A percentile compares a stretch with the other conserved stretches of the same genome.
phyloP scores from a whole-genome alignment of 1,140 invertebrate species.

The Zophobas morio region DNA sequence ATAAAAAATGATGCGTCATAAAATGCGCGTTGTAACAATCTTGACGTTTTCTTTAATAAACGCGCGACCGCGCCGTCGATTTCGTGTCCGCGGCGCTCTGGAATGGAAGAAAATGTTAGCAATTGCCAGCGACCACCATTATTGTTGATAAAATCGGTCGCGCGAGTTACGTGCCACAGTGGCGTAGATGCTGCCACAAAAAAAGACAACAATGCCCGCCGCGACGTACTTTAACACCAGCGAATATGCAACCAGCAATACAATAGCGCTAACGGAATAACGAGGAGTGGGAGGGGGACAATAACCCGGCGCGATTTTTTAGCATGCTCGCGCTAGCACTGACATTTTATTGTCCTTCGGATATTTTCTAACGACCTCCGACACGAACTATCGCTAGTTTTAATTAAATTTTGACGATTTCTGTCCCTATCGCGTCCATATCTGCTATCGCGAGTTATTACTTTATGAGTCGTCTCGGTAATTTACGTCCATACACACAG shows the following conservation, averaged over 20 bases:
- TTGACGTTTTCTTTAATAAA: slow-evolving; percentile 39
- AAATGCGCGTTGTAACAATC: slow-evolving; percentile 44
- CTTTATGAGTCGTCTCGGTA: slow-evolving; percentile 10
- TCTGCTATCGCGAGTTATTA: slow-evolving; percentile 28
- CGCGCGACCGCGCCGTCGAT: slow-evolving; percentile 9
- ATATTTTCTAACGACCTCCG: background rate
- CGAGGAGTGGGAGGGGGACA: too few species aligned
- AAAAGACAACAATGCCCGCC: too few species aligned
- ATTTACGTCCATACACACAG: slow-evolving; percentile 25
- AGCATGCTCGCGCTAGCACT: too few species aligned
- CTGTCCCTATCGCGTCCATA: slow-evolving; percentile 12
- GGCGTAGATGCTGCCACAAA: too few species aligned
- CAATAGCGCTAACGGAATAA: too few species aligned
- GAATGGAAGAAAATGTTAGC: background rate
- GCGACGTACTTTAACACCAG: too few species aligned
- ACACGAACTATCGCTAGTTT: slow-evolving; percentile 25
- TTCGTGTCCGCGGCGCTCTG: too few species aligned
- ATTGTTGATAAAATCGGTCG: slow-evolving; percentile 11
- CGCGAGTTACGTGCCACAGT: too few species aligned
- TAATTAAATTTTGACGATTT: slow-evolving; percentile 38
- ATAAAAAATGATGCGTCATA: slow-evolving; percentile 48
- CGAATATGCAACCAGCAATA: too few species aligned
- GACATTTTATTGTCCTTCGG: too few species aligned
- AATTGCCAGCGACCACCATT: background rate
- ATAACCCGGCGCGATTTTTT: too few species aligned